phyloP scores from a whole-genome alignment of 2,888 invertebrate genomes.

The Nemotelus nigrinus region DNA sequence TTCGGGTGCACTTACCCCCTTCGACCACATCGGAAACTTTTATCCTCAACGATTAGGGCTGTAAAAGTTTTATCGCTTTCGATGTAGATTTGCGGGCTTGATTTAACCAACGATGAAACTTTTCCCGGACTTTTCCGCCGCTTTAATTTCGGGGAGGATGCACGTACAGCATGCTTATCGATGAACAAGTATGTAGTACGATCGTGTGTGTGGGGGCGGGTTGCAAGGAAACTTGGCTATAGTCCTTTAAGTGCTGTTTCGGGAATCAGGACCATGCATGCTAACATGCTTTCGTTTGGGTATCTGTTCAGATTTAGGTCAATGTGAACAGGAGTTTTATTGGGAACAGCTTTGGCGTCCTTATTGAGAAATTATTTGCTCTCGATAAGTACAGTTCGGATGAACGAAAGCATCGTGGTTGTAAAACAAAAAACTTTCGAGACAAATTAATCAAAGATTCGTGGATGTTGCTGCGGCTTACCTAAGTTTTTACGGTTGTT shows the following conservation, averaged over 20 bases:
- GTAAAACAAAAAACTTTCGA: not conserved
- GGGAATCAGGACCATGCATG: conserved; percentile 28
- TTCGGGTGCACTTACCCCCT: conserved; percentile 15
- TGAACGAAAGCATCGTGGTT: not conserved
- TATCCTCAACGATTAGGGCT: conserved; percentile 41
- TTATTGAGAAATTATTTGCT: conserved; percentile 1
- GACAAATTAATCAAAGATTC: not conserved
- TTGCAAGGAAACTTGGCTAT: not conserved
- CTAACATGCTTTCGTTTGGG: conserved; percentile 7
- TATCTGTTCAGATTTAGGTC: conserved; percentile 29
- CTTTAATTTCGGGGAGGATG: conserved; percentile 17
- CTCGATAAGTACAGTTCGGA: not conserved
- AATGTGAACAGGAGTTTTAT: conserved; percentile 25
- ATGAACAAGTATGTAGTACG: not conserved
- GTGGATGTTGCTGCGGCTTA: not conserved
- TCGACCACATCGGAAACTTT: conserved; percentile 30
- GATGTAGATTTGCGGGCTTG: conserved; percentile 45
- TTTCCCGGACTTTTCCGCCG: conserved; percentile 28
- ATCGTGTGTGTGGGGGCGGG: not conserved
- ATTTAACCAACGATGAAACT: conserved; percentile 41
- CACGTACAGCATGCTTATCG: not conserved
- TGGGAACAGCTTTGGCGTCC: not conserved
- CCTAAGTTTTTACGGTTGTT: no score
- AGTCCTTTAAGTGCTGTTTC: conserved; percentile 40
- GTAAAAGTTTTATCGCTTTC: conserved; percentile 44